phyloP scores from a whole-genome alignment of 2,888 invertebrate species.

The Lacanobia wlatinum region DNA sequence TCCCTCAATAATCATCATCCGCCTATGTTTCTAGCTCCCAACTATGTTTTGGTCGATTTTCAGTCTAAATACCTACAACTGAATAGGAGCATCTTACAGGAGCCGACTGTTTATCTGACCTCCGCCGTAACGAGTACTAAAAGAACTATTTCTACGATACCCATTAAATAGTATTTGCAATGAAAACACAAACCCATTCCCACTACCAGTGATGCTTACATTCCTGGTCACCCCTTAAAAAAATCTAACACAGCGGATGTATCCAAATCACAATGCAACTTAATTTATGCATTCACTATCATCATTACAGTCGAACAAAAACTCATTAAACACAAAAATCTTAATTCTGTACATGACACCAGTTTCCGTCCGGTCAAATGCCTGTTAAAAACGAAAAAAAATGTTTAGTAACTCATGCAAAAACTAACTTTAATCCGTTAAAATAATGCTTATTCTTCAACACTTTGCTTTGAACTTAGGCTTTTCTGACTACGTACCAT shows the following conservation, averaged over 20 bases:
- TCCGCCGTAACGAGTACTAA: too few relatives aligned
- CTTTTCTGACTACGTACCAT: conserved; percentile 27
- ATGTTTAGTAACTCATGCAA: background rate
- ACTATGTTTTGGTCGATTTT: too few relatives aligned
- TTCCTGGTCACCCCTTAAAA: background rate
- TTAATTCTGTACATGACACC: conserved; percentile 52
- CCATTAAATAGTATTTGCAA: too few relatives aligned
- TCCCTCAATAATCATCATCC: too few relatives aligned
- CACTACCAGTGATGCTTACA: background rate
- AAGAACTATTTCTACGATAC: too few relatives aligned
- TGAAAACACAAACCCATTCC: background rate
- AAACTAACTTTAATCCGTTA: background rate
- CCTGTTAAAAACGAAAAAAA: conserved; percentile 46
- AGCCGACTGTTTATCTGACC: too few relatives aligned
- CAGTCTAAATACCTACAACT: too few relatives aligned
- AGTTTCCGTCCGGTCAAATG: conserved; percentile 41
- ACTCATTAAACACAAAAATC: conserved; percentile 40
- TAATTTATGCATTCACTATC: background rate
- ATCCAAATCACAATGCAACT: conserved; percentile 25
- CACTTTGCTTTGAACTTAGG: conserved; percentile 12
- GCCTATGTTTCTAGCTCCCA: too few relatives aligned
- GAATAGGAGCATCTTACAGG: too few relatives aligned
- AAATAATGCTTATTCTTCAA: conserved; percentile 15
- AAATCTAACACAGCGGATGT: conserved; percentile 2
- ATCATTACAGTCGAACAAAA: conserved; percentile 1